Conservation (phyloP, 2,888 invertebrate genomes). For the Digitonthophagus gazella region DNA sequence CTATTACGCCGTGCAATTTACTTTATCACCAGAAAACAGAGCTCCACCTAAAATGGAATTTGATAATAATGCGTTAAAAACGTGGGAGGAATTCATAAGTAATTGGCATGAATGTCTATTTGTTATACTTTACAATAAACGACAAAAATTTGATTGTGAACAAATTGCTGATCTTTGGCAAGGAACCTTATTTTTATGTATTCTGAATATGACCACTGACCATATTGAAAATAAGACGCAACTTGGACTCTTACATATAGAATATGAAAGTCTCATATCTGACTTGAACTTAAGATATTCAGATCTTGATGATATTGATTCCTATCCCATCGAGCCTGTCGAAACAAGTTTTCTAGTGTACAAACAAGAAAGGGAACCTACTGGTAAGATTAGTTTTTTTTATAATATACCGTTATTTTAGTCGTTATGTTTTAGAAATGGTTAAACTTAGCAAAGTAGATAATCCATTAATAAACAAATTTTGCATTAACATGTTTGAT, state of each 20-base stretch:
- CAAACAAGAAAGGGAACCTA: not conserved
- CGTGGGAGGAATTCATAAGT: slow-evolving; percentile 3
- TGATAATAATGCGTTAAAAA: not conserved
- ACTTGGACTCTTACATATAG: slow-evolving; percentile 19
- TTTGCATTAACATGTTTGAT: slow-evolving; percentile 21
- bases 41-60: slow-evolving; percentile 12
- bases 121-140: not conserved
- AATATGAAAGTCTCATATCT: slow-evolving; percentile 22
- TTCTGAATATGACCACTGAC: slow-evolving; percentile 16
- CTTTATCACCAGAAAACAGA: not conserved
- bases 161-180: slow-evolving; percentile 25
- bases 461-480: slow-evolving; percentile 19
- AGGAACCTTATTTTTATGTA: slow-evolving; percentile 22
- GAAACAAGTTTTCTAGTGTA: not conserved
- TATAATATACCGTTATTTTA: not conserved
- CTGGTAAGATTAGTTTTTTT: not conserved
- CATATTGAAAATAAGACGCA: slow-evolving; percentile 11
- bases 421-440: slow-evolving; percentile 19
- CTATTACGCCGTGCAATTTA: slow-evolving; percentile 18
- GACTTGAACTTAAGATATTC: not conserved
- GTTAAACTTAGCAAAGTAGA: slow-evolving; percentile 16
- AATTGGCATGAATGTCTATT: slow-evolving; percentile 19
- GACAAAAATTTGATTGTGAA: slow-evolving; percentile 16
- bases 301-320: slow-evolving; percentile 6
- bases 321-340: slow-evolving; percentile 22